Evolutionary conservation across 2,113 vertebrate genomes (phyloP), one percentile per base, ranked within the genome.

Genomic region (Bettongia penicillata): DNA sequence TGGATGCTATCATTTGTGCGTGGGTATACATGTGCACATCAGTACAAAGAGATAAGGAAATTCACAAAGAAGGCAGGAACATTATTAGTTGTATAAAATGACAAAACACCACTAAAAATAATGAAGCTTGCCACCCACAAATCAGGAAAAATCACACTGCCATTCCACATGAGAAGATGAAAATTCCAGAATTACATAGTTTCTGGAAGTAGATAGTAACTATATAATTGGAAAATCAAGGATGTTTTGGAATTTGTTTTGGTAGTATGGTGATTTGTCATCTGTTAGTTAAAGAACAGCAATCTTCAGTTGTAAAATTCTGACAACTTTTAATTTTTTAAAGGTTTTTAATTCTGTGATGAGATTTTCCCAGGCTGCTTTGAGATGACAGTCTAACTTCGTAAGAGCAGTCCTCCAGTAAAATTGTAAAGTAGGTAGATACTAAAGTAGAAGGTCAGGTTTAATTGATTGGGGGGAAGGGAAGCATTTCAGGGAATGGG

Each of bases 81-180:
- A 90, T 9, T 61, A 31, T 11, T 94, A 94, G 96, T 53, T 91
- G 93, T 31, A 51, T 43, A 95, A 91, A 96, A 90, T 3, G 91
- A 47, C 53, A 94, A 93, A 84, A 95, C 91, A 53, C 43, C 92
- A 92, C n/a, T 55, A 90, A 93, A 94, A 16, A 37, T 49, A 31
- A 94, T 51, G 68, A 61, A 84, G 37, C 31, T 94, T 95, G 94
- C 52, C 91, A 92, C 84, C 92, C 96, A 77, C 50, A 90, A 47
- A 8, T 48, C 68, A 47, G 95, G 93, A 57, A 95, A 96, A 94
- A 93, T 97, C 37, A 95, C 31, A 90, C 53, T 94, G 89, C 28
- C 53, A 92, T 97, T 97, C 97, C 89, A 93, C 23, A 91, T 48
- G 43, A 93, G 90, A 92, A 94, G 93, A 90, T 94, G 91, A 97